These are phyloP conservation scores for Acromyrmex heyeri DNA, from an alignment of 1,140 invertebrate species.

Conservation along the genomic window DNA sequence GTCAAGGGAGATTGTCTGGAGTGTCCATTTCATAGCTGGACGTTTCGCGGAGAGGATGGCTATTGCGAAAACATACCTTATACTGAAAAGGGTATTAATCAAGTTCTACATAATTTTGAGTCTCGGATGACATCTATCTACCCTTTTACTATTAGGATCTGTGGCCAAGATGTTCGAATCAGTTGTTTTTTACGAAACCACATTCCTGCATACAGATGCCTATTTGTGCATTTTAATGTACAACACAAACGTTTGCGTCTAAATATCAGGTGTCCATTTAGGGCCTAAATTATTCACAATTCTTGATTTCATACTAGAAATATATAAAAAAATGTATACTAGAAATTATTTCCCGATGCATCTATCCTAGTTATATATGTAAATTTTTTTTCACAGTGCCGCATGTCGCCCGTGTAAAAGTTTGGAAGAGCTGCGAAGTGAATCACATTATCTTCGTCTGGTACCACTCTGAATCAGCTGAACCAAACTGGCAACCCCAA, in stretches of 20 bases:
- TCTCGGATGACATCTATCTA: not conserved
- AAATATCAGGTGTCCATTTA: not conserved
- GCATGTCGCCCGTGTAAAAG: constrained; percentile 88
- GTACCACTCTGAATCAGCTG: constrained; percentile 92
- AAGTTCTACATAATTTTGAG: not conserved
- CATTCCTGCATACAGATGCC: constrained; percentile 22
- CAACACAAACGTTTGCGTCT: constrained; percentile 6
- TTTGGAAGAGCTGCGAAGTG: constrained; percentile 90
- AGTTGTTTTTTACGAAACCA: not conserved
- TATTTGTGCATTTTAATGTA: constrained; percentile 12
- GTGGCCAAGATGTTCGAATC: not conserved
- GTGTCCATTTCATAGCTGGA: constrained; percentile 96
- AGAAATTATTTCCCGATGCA: not conserved
- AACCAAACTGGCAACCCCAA: constrained; percentile 91
- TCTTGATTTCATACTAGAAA: not conserved
- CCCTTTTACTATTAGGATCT: not conserved
- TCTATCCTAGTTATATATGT: not conserved
- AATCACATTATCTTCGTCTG: constrained; percentile 94
- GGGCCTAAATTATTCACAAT: not conserved
- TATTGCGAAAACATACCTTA: constrained; percentile 91
- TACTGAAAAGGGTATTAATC: constrained; percentile 84
- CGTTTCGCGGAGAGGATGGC: constrained; percentile 91
- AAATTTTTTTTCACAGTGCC: constrained; percentile 86
- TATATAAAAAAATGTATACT: too few species aligned
- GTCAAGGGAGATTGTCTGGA: constrained; percentile 93